Conservation (phyloP, 2,888 invertebrate species). For the Salticus scenicus region DNA sequence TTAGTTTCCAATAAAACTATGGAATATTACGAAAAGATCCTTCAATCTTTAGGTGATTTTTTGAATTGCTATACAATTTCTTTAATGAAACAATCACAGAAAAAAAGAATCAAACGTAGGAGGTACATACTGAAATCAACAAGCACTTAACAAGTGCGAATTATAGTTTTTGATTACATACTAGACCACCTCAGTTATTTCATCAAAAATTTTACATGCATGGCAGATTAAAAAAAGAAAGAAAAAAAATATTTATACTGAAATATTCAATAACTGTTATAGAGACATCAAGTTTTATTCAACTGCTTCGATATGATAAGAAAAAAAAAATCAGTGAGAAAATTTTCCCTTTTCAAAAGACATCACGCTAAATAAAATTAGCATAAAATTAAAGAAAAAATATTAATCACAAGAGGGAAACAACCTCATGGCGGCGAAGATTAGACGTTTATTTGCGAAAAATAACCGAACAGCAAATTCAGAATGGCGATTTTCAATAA, state of each 20-base stretch:
- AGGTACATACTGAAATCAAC: neutral
- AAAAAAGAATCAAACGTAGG: neutral
- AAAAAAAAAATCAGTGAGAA: neutral
- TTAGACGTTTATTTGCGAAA: neutral
- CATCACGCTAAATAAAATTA: neutral
- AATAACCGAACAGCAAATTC: neutral
- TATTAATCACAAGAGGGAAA: neutral
- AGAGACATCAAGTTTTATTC: neutral
- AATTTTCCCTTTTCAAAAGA: neutral
- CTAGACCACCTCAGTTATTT: neutral
- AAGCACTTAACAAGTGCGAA: neutral
- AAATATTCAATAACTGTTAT: neutral
- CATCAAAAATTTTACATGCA: too few species aligned
- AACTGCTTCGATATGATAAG: neutral
- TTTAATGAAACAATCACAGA: too few species aligned
- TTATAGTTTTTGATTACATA: neutral
- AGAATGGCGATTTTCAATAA: constrained; percentile 10
- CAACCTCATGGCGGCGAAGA: neutral
- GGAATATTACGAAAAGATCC: too few species aligned
- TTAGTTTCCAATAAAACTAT: too few species aligned
- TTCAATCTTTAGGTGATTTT: too few species aligned
- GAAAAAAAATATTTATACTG: too few species aligned
- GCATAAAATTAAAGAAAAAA: neutral
- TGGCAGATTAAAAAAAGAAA: too few species aligned
- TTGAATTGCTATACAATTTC: too few species aligned